These are phyloP conservation scores for Elgaria multicarinata DNA, from an alignment of 2,113 vertebrate species.

Conservation along the genomic window DNA sequence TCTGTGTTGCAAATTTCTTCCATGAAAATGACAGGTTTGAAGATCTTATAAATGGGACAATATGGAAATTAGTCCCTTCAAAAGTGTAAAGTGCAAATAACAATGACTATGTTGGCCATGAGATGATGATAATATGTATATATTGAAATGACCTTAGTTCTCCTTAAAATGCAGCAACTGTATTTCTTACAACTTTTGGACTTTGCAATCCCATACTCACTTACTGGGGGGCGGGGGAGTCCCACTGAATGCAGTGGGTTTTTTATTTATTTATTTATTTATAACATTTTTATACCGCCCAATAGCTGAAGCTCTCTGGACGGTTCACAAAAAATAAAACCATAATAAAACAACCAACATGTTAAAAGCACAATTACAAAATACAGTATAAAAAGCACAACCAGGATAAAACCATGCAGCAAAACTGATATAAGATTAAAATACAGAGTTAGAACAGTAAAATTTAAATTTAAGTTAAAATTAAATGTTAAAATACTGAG, in stretches of 20 bases:
- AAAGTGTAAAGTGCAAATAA: not conserved
- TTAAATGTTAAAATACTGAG: no score
- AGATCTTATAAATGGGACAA: slow-evolving; percentile 20
- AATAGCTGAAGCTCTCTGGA: no score
- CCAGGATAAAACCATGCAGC: no score
- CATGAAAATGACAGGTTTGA: not conserved
- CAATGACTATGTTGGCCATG: not conserved
- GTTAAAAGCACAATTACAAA: no score
- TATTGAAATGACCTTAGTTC: not conserved
- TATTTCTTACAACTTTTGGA: not conserved
- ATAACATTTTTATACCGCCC: no score
- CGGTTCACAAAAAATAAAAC: no score
- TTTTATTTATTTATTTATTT: no score
- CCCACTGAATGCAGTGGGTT: not conserved
- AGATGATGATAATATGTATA: not conserved
- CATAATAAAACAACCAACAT: no score
- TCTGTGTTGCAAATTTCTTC: slow-evolving; percentile 8
- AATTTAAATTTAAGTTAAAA: no score
- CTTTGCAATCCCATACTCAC: not conserved
- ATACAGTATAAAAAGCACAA: no score
- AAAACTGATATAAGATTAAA: no score
- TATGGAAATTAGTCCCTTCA: not conserved
- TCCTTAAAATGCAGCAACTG: not conserved
- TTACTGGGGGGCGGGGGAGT: not conserved
- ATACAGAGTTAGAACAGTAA: no score